Percentiles rank a stretch among this genome's conserved stretches.
These are phyloP conservation scores for Pycnomerus fuliginosus DNA, from an alignment of 2,888 invertebrate species.

Conservation along the genomic window DNA sequence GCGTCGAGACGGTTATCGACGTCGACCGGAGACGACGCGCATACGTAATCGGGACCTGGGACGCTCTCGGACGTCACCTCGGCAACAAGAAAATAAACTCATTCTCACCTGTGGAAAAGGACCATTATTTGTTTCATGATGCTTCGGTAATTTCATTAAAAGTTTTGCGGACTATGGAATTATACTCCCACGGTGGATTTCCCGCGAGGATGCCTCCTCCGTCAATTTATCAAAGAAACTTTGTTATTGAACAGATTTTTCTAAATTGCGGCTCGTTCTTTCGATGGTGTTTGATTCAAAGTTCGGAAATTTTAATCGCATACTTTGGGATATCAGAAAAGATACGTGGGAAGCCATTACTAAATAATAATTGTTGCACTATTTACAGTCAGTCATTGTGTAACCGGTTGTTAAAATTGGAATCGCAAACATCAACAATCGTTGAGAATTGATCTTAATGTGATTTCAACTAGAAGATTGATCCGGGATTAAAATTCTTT, in stretches of 20 bases:
- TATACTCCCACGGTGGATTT: slow-evolving; percentile 17
- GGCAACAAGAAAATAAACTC: slow-evolving; percentile 4
- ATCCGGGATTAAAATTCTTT: too few relatives aligned
- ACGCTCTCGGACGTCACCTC: slow-evolving; percentile 8
- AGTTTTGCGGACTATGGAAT: slow-evolving; percentile 16
- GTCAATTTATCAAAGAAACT: slow-evolving; percentile 20
- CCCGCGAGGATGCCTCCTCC: slow-evolving; percentile 15
- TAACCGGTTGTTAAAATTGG: too few relatives aligned
- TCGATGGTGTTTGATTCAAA: neutral
- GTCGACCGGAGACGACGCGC: slow-evolving; percentile 11
- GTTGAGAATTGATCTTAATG: too few relatives aligned
- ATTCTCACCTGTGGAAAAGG: neutral
- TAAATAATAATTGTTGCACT: too few relatives aligned
- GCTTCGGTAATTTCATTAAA: slow-evolving; percentile 22
- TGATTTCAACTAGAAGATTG: too few relatives aligned
- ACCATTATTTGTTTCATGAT: slow-evolving; percentile 6
- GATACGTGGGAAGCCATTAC: too few relatives aligned
- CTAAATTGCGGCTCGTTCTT: neutral
- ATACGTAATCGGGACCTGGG: slow-evolving; percentile 11
- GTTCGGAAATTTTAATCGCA: too few relatives aligned
- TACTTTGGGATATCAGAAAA: too few relatives aligned
- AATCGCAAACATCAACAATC: too few relatives aligned
- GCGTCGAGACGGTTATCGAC: slow-evolving; percentile 19
- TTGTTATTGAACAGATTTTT: slow-evolving; percentile 15
- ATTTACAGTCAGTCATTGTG: too few relatives aligned